Conservation (phyloP, 2,797 vertebrate species). For the Girardinus metallicus region DNA sequence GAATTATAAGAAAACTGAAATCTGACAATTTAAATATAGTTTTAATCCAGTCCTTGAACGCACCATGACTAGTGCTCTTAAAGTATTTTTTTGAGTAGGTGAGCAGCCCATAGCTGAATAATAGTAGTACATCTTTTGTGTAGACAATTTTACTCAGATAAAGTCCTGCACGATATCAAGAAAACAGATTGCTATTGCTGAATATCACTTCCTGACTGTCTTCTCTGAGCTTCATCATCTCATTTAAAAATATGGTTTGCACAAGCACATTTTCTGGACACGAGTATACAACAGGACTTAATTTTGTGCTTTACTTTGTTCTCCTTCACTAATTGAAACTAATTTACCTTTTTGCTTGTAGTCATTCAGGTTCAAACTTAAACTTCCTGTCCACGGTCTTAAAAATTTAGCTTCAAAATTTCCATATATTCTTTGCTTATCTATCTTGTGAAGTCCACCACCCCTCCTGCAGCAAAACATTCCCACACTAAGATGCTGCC, state of each 20-base stretch:
- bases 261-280: background rate
- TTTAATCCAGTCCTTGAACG: background rate
- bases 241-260: background rate
- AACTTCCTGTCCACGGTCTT: background rate
- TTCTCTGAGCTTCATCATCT: background rate
- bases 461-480: background rate
- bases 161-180: background rate
- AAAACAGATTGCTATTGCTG: background rate
- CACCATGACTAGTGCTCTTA: background rate
- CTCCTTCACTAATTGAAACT: background rate
- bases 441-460: background rate
- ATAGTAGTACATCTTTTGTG: background rate
- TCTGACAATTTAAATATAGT: background rate
- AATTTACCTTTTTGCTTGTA: background rate
- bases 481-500: background rate
- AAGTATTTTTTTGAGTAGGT: background rate
- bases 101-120: background rate
- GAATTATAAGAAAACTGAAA: background rate
- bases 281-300: background rate
- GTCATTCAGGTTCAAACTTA: background rate
- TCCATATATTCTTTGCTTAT: background rate
- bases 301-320: background rate
- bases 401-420: background rate
- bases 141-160: background rate
- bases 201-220: background rate